phyloP scores from a whole-genome alignment of 2,113 vertebrate species.

The Globicephala melas region DNA sequence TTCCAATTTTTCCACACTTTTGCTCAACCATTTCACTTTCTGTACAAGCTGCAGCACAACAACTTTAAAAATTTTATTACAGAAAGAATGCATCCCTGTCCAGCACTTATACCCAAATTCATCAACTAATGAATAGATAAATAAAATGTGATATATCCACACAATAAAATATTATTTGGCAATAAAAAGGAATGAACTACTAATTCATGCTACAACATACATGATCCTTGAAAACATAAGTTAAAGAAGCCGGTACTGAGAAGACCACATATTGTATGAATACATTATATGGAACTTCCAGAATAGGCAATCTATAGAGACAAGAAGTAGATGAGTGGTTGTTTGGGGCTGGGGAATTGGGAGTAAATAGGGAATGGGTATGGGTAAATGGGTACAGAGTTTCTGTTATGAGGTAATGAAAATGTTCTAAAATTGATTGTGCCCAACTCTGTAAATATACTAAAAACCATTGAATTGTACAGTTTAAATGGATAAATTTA shows the following conservation, averaged over 20 bases:
- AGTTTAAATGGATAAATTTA: neutral
- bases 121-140: neutral
- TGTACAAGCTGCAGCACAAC: neutral
- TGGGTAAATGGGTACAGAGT: neutral
- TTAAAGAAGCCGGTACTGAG: neutral
- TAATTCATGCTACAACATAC: neutral
- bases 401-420: neutral
- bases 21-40: neutral
- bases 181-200: neutral
- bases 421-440: neutral
- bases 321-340: neutral
- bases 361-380: neutral
- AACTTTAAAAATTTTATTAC: neutral
- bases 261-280: neutral
- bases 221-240: neutral
- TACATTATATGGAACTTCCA: neutral
- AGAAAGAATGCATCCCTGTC: neutral
- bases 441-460: neutral
- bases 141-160: neutral
- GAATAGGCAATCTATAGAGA: neutral
- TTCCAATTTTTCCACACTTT: slow-evolving; percentile 10
- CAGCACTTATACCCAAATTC: neutral
- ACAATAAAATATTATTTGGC: neutral
- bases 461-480: neutral
- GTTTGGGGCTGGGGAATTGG: neutral